These are phyloP conservation scores for Ceyx melanurus DNA, from an alignment of 2,113 vertebrate species.

Conservation along the genomic window DNA sequence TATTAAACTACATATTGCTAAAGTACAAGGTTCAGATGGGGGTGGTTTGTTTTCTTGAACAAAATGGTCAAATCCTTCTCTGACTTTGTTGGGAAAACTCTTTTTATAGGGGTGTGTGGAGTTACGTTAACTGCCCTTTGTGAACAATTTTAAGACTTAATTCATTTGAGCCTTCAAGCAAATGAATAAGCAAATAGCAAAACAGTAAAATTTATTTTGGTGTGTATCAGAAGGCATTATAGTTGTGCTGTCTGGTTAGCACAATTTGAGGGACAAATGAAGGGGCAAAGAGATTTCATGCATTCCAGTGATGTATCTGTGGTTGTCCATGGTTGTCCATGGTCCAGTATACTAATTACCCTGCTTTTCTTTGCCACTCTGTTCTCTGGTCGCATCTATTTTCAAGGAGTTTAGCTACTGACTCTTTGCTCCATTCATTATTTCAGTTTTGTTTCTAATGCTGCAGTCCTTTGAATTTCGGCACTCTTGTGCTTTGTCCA, in stretches of 20 bases:
- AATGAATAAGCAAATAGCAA: neutral
- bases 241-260: neutral
- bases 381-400: slow-evolving; percentile 27
- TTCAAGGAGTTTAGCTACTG: slow-evolving; percentile 41
- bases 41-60: neutral
- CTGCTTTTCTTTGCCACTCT: slow-evolving; percentile 43
- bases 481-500: neutral
- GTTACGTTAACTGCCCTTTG: neutral
- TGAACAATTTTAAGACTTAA: neutral
- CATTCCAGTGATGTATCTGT: slow-evolving; percentile 49
- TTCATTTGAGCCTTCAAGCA: neutral
- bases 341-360: slow-evolving; percentile 50
- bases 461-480: slow-evolving; percentile 37
- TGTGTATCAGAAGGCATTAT: neutral
- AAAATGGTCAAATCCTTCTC: neutral
- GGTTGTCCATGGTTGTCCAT: slow-evolving; percentile 38
- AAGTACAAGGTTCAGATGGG: neutral
- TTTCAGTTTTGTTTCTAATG: slow-evolving; percentile 37
- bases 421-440: slow-evolving; percentile 53
- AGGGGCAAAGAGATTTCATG: slow-evolving; percentile 56
- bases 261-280: slow-evolving; percentile 37
- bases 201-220: neutral
- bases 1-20: neutral
- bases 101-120: neutral
- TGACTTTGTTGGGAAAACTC: neutral